Evolutionary conservation across 2,113 vertebrate genomes (phyloP), one percentile per base, ranked within the genome.

Genomic region (Phyllostomus discolor): DNA sequence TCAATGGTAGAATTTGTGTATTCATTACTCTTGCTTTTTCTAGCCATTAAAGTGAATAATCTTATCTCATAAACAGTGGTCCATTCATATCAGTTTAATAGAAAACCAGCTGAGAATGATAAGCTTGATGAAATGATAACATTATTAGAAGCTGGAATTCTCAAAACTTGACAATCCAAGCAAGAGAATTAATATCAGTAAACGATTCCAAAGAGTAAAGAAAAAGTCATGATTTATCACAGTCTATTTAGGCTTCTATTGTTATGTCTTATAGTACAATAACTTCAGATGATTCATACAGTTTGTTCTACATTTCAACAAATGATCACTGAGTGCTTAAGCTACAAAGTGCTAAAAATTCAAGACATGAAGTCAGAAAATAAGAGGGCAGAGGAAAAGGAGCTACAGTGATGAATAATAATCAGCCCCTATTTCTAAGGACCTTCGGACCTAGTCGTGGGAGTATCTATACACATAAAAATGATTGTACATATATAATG

Each of bases 71-170:
- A 84, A 97, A 88, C 2, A 93, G 83, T 41, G 6, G 19, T 67
- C 31, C 59, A 8, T 81, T 95, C 67, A 91, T 52, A 92, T 79
- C 4, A 12, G 46, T 59, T 96, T 70, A 57, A 94, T 75, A 93
- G 83, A 97, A 78, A 28, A 96, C 78, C 52, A 96, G 9, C 87
- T 62, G 41, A 73, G 72, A 97, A 97, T 92, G 62, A 94, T 54
- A 95, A 96, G 22, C n/a, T 6, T 52, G 54, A 91, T 3, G 1
- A 70, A 82, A 88, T 48, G 43, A 94, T 94, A 69, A n/a, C 9
- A 95, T 95, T 48, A 59, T 96, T 69, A 52, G 69, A n/a, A 33
- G 76, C 70, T 83, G 9, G 75, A 95, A 52, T 12, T 57, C 41
- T 69, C 43, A 90, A 67, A 96, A 69, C 52, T 93, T 96, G 43